Evolutionary conservation across 1,140 invertebrate species (phyloP).

Genomic region (Acromyrmex heyeri): DNA sequence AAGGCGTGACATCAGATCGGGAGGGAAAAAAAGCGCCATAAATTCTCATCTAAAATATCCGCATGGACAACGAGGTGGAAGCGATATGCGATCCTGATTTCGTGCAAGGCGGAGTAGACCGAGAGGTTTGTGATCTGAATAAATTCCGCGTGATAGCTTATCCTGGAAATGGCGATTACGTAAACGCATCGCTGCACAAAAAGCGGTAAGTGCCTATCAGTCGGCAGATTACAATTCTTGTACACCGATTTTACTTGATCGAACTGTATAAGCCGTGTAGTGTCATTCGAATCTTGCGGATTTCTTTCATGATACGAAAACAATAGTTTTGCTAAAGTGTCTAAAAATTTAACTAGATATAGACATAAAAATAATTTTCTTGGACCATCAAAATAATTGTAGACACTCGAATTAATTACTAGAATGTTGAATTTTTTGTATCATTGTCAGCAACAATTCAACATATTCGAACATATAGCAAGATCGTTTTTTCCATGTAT

Average conservation of each 20-base stretch:
- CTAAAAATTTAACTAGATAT: no score
- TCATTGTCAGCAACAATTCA: no score
- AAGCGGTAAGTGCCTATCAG: conserved; percentile 33
- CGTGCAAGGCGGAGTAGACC: background rate
- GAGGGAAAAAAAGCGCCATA: background rate
- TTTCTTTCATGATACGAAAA: background rate
- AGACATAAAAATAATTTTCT: no score
- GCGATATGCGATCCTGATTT: conserved; percentile 53
- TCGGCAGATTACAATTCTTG: conserved; percentile 60
- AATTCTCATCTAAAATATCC: conserved; percentile 35
- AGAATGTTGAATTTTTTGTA: no score
- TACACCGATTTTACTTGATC: conserved; percentile 11
- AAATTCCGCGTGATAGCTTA: conserved; percentile 54
- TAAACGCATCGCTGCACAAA: conserved; percentile 50
- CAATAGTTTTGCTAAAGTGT: no score
- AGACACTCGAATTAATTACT: no score
- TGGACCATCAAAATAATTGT: no score
- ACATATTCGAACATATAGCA: no score
- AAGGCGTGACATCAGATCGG: background rate
- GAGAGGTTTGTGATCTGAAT: conserved; percentile 46
- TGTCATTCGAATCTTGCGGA: background rate
- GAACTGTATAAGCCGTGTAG: background rate
- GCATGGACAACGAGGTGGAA: conserved; percentile 16
- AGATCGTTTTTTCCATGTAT: no score
- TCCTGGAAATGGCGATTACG: conserved; percentile 39